A percentile compares a stretch with the other conserved stretches of the same genome.
These are phyloP conservation scores for Glyptemys insculpta DNA, from an alignment of 2,797 vertebrate genomes.

Conservation along the genomic window DNA sequence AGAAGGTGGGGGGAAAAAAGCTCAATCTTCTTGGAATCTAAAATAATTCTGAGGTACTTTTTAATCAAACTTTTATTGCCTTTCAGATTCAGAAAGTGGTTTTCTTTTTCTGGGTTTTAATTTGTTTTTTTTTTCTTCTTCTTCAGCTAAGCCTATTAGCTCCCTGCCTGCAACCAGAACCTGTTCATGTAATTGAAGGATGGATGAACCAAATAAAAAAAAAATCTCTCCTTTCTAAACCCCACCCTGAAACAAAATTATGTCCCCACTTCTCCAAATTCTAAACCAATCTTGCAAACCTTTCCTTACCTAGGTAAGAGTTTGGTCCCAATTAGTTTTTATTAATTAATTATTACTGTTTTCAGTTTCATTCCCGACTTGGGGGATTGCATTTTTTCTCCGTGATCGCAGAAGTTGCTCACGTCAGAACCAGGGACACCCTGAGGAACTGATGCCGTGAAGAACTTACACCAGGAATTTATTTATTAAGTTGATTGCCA, in stretches of 20 bases:
- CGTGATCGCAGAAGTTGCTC: background rate
- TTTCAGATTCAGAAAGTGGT: background rate
- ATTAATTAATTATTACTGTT: background rate
- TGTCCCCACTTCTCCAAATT: background rate
- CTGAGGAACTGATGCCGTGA: background rate
- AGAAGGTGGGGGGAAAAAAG: background rate
- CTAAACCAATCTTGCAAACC: background rate
- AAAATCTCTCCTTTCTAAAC: background rate
- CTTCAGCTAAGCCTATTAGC: background rate
- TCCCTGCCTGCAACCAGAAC: background rate
- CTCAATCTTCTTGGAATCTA: constrained; percentile 40
- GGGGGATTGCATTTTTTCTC: background rate
- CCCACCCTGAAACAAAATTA: background rate
- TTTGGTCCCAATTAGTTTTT: background rate
- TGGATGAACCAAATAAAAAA: rapidly evolving
- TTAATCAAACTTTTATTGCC: constrained; percentile 11
- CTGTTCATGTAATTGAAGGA: background rate
- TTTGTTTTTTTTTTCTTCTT: background rate
- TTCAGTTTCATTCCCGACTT: background rate
- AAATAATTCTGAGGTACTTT: background rate
- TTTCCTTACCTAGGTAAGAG: background rate
- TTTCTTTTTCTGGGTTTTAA: background rate
- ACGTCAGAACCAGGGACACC: background rate
- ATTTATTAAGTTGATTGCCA: background rate
- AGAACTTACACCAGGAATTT: background rate